A percentile compares a stretch with the other conserved stretches of the same genome.
phyloP scores from a whole-genome alignment of 2,888 invertebrate genomes.

The Melinopterus prodromus region DNA sequence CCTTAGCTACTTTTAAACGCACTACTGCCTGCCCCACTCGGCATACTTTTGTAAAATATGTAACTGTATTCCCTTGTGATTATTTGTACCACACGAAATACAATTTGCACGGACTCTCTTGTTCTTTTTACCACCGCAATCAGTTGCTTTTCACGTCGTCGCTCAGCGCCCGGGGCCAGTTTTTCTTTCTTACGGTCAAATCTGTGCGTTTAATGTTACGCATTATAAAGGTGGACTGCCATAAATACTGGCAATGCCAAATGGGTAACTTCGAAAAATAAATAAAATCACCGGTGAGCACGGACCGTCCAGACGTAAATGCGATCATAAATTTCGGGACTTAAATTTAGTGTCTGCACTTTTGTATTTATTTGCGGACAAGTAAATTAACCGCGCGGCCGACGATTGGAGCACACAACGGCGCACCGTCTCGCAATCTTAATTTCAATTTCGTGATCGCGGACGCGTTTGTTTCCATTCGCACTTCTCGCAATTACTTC shows the following conservation, averaged over 20 bases:
- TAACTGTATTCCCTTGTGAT: background rate
- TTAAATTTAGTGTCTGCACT: conserved; percentile 41
- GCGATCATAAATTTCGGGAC: conserved; percentile 44
- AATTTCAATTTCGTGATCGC: conserved; percentile 36
- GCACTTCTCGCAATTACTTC: conserved; percentile 6
- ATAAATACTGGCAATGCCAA: conserved; percentile 44
- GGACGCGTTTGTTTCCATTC: background rate
- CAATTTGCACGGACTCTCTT: background rate
- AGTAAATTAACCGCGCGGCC: conserved; percentile 43
- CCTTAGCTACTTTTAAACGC: too few relatives aligned
- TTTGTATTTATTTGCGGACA: conserved; percentile 43
- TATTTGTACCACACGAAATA: conserved; percentile 8
- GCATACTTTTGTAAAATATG: background rate
- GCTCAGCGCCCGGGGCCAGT: background rate
- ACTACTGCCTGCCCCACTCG: too few relatives aligned
- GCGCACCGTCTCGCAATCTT: conserved; percentile 33
- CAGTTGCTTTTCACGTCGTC: background rate
- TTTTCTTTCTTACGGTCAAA: background rate
- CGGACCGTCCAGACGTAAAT: conserved; percentile 44
- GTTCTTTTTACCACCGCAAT: background rate
- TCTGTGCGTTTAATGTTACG: background rate
- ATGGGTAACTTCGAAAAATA: conserved; percentile 44
- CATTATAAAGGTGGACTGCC: conserved; percentile 32
- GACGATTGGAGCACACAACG: conserved; percentile 20
- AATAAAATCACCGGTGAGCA: conserved; percentile 43